Conservation (phyloP, 1,140 invertebrate species). For the Penaeus japonicus region DNA sequence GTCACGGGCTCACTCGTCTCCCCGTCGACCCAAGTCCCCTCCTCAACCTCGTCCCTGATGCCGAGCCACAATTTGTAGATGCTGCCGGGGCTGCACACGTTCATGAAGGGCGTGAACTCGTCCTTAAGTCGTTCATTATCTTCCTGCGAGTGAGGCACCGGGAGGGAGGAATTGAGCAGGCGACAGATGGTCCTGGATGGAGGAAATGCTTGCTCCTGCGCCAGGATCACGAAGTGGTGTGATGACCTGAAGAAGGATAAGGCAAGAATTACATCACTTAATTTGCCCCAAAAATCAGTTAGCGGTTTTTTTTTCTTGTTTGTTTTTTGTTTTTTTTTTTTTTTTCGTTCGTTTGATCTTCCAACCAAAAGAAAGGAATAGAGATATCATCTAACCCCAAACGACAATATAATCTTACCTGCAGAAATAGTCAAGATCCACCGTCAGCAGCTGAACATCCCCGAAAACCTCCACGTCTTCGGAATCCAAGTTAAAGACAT, state of each 20-base stretch:
- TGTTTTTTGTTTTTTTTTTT: too few relatives aligned
- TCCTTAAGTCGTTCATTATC: not conserved
- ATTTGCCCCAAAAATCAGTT: too few relatives aligned
- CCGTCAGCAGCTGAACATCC: not conserved
- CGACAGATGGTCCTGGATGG: not conserved
- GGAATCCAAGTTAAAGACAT: not conserved
- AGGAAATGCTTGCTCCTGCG: not conserved
- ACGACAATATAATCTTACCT: not conserved
- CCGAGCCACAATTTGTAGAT: constrained; percentile 22
- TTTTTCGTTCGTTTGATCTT: too few relatives aligned
- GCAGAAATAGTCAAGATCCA: not conserved
- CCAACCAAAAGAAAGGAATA: too few relatives aligned
- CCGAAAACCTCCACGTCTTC: not conserved
- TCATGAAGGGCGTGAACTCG: not conserved
- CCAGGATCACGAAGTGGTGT: not conserved
- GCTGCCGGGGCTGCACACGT: not conserved
- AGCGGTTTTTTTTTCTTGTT: too few relatives aligned
- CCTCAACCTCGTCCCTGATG: constrained; percentile 17
- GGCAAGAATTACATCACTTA: too few relatives aligned
- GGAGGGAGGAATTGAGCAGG: not conserved
- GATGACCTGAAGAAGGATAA: not conserved
- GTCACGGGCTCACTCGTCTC: not conserved
- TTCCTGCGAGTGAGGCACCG: not conserved
- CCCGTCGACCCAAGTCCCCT: not conserved
- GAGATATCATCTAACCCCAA: too few relatives aligned